Evolutionary conservation across 2,113 vertebrate species (phyloP), one percentile per base, ranked within the genome.

Genomic region (Aleadryas rufinucha): DNA sequence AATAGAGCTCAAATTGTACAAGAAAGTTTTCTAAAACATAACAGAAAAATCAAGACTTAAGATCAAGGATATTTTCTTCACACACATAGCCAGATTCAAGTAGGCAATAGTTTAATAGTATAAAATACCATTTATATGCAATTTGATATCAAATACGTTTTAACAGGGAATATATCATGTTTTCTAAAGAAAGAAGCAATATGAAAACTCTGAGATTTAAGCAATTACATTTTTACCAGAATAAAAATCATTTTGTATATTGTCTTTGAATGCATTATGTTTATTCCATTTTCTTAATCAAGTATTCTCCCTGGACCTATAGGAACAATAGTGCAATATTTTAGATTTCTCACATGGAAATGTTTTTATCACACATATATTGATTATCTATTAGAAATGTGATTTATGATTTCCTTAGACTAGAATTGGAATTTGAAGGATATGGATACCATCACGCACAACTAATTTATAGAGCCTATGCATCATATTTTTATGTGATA

Each of bases 111-210:
- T 49, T 87, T 74, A 24, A 52, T 14, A 65, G 15, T 7, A 84
- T 74, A 16, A 84, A 47, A 64, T 56, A 52, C 2, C 9, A 52
- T 18, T 69, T 52, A 44, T 7, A 60, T 9, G 6, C 20, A 52
- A 60, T 44, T 86, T 77, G 23, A 20, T 54, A 66, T 2, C 7
- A 54, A 77, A 69, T 47, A 60, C 0, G 1, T 69, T 81, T 85
- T 88, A 6, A 63, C 11, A 45, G 16, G 6, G 11, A 57, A 41
- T 53, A 56, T 28, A 71, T 41, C 0, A 49, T 19, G 0, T 0
- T 65, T 74, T 61, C 16, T 35, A 70, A 70, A 44, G 13, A 77
- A 84, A 83, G 6, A 71, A 54, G 4, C 1, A 79, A 54, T 47
- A 80, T 49, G 11, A 71, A 20, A 91, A 80, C 68, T 49, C 7